Evolutionary conservation across 53 echinoderm and acorn worm genomes (phyloP), one percentile per base, ranked within the genome.

Genomic region (Holothuria scabra): DNA sequence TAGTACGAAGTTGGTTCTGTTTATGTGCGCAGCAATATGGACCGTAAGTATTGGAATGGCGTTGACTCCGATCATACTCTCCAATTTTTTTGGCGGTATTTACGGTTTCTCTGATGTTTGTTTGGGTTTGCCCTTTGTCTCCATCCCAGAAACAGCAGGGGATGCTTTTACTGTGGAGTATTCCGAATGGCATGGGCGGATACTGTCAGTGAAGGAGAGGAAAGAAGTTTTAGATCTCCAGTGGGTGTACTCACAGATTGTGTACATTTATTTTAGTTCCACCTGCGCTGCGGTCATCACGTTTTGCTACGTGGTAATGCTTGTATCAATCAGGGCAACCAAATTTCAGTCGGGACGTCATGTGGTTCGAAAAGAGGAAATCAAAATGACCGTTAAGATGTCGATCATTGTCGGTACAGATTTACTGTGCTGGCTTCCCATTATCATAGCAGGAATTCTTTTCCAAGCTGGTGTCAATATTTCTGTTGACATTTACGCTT

Each of bases 101-200:
- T 80, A 57, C 32, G 59, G 59, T 24, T 28, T 59, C 8, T 80
- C 59, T 0, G 80, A 80, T 32, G 80, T 80, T 23, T 80, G 80
- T 21, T 28, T 80, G 14, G 80, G 80, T 7, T 32, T 80, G 19
- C 80, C 80, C 3, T 31, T 80, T 65, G 32, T 65, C 12, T 29
- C 65, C 24, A 12, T 28, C 28, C 28, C 65, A 12, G 65, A 28
- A 21, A 24, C 11, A 29, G 20, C 24, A 5, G 48, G 48, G 1
- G 52, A 52, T 52, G 41, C 10, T 41, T 41, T 52, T 16, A 52
- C 52, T 52, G 18, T 52, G 18, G 18, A 65, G 20, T 32, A 32
- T 12, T 12, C 16, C 13, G 65, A 12, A 32, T 65, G 65, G 52
- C 14, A 52, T 8, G 52, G 18, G 52, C 14, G 52, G 18, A 52